Evolutionary conservation across 2,113 vertebrate genomes (phyloP).

Genomic region (Tachuris rubrigastra): DNA sequence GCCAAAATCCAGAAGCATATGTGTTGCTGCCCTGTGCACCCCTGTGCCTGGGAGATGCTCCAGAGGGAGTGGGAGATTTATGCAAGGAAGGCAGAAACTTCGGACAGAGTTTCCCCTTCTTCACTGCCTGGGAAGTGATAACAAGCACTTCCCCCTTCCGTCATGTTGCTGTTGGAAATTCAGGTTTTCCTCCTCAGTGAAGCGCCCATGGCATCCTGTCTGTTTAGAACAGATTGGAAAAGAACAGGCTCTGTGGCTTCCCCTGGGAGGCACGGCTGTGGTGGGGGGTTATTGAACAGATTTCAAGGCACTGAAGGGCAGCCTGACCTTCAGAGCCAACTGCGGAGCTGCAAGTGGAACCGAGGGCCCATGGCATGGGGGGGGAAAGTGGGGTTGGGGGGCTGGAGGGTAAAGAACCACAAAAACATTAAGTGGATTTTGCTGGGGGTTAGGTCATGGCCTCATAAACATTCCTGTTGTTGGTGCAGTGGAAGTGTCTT

Average conservation of each 20-base stretch:
- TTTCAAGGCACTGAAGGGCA: not conserved
- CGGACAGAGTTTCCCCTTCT: not conserved
- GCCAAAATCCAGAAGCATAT: not conserved
- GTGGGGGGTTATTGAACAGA: not conserved
- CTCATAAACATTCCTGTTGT: not conserved
- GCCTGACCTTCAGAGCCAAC: constrained; percentile 21
- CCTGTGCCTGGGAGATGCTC: not conserved
- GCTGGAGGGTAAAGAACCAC: not conserved
- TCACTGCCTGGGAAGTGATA: not conserved
- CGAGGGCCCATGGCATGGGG: not conserved
- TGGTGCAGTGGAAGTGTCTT: not conserved
- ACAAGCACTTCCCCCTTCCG: not conserved
- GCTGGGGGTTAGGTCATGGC: constrained; percentile 10
- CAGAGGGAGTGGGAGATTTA: not conserved
- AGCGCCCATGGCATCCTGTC: not conserved
- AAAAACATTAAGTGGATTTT: constrained; percentile 42
- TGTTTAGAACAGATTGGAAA: not conserved
- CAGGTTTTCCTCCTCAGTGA: not conserved
- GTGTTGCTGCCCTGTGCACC: not conserved
- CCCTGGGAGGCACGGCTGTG: not conserved
- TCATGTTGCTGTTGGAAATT: fast-evolving
- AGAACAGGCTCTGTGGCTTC: not conserved
- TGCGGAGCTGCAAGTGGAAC: not conserved
- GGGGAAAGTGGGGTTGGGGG: not conserved
- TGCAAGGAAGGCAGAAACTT: not conserved